phyloP scores from a whole-genome alignment of 2,113 vertebrate genomes.

The Drymodes brunneopygia region DNA sequence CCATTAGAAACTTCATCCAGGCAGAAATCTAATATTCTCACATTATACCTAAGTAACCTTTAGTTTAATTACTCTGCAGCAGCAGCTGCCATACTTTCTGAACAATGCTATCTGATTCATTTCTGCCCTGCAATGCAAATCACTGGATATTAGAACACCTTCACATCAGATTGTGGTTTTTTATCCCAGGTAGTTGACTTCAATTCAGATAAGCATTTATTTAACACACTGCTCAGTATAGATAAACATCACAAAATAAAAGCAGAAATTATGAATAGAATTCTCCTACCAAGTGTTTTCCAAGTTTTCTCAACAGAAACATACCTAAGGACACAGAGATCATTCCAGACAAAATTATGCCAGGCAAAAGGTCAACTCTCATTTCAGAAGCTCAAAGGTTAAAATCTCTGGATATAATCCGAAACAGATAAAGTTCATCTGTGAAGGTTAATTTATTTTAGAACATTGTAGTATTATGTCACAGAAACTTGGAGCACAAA shows the following conservation, averaged over 20 bases:
- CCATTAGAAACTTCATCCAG: background rate
- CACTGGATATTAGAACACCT: background rate
- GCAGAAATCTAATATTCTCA: background rate
- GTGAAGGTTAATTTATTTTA: slow-evolving; percentile 50
- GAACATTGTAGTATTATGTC: slow-evolving; percentile 46
- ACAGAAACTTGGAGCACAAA: slow-evolving; percentile 60
- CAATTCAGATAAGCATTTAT: background rate
- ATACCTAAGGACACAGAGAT: background rate
- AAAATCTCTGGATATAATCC: slow-evolving; percentile 25
- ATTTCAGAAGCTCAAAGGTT: slow-evolving; percentile 10
- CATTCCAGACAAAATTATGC: background rate
- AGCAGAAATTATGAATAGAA: background rate
- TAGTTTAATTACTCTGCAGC: background rate
- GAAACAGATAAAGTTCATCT: slow-evolving; percentile 43
- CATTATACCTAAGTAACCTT: background rate
- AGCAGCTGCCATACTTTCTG: background rate
- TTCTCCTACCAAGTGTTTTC: background rate
- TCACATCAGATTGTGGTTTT: background rate
- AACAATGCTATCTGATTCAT: background rate
- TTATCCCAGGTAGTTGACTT: background rate
- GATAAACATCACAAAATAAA: background rate
- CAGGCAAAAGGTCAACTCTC: background rate
- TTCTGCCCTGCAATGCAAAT: background rate
- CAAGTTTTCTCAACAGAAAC: background rate
- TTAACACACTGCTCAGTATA: background rate